phyloP scores from a whole-genome alignment of 2,888 invertebrate genomes.

The Caradrina clavipalpis region DNA sequence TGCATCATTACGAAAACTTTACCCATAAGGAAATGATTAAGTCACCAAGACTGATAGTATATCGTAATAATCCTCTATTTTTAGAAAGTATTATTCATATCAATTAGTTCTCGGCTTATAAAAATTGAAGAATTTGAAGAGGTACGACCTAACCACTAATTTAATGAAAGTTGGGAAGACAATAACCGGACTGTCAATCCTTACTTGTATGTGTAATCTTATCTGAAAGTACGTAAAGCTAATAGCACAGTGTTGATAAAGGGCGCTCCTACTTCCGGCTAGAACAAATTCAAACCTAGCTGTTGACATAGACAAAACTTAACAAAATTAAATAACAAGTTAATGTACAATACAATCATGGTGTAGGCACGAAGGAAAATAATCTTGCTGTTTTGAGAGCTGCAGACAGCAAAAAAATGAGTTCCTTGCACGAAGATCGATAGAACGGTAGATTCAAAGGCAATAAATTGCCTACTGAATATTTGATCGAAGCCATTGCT shows the following conservation, averaged over 20 bases:
- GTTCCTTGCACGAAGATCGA: conserved; percentile 21
- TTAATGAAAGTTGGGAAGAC: conserved; percentile 22
- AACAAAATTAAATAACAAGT: conserved; percentile 20
- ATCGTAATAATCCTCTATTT: conserved; percentile 33
- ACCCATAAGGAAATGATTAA: conserved; percentile 14
- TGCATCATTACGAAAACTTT: conserved; percentile 4
- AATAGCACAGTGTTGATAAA: conserved; percentile 60
- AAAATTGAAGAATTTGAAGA: not conserved
- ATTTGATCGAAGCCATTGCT: conserved; percentile 25
- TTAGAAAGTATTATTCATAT: conserved; percentile 22
- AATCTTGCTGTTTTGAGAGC: conserved; percentile 34
- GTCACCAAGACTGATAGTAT: conserved; percentile 22
- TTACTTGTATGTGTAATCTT: conserved; percentile 55
- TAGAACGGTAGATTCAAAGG: conserved; percentile 26
- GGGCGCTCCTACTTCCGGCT: conserved; percentile 70
- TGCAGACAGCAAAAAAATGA: conserved; percentile 42
- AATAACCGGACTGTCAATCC: conserved; percentile 30
- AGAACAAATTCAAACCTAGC: conserved; percentile 12
- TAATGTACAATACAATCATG: not conserved
- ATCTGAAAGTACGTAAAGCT: conserved; percentile 51
- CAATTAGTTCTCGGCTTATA: not conserved
- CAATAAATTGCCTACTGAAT: conserved; percentile 27
- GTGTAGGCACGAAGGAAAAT: conserved; percentile 25
- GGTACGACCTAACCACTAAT: not conserved
- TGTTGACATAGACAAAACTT: conserved; percentile 21